Percentiles rank a stretch among this genome's conserved stretches.
phyloP scores from a whole-genome alignment of 2,888 invertebrate genomes.

The Adineta ricciae region DNA sequence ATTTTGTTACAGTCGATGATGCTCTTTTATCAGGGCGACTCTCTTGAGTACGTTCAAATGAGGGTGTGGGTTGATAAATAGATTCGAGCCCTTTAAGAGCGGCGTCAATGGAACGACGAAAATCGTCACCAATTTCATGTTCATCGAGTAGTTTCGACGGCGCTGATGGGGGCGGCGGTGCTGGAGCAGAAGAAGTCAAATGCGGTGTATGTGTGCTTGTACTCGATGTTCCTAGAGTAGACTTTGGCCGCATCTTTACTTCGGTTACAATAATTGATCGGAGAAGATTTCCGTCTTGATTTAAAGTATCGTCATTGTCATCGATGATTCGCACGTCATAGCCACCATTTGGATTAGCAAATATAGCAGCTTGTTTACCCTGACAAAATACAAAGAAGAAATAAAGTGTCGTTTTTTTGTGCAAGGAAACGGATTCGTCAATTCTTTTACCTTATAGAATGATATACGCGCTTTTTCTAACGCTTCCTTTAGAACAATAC shows the following conservation, averaged over 20 bases:
- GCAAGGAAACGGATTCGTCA: neutral
- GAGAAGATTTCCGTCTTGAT: slow-evolving; percentile 13
- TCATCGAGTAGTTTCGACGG: neutral
- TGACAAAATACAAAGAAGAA: neutral
- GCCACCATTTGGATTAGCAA: slow-evolving; percentile 14
- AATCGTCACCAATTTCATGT: slow-evolving; percentile 10
- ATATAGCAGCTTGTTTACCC: slow-evolving; percentile 15
- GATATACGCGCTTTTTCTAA: neutral
- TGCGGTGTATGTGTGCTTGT: neutral
- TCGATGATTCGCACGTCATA: neutral
- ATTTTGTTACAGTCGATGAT: neutral
- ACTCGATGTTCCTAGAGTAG: neutral
- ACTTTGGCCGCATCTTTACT: neutral
- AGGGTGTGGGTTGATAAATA: neutral
- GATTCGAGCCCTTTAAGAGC: neutral
- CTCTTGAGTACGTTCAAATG: neutral
- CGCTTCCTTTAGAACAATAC: neutral
- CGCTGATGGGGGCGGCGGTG: neutral
- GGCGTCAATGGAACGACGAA: slow-evolving; percentile 19
- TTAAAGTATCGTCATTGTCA: neutral
- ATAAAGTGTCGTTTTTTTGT: neutral
- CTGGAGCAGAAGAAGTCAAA: too few species aligned
- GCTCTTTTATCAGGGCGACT: neutral
- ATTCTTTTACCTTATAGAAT: neutral
- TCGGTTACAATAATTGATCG: slow-evolving; percentile 11